These are phyloP conservation scores for Eueides isabella DNA, from an alignment of 1,140 invertebrate genomes.

Conservation along the genomic window DNA sequence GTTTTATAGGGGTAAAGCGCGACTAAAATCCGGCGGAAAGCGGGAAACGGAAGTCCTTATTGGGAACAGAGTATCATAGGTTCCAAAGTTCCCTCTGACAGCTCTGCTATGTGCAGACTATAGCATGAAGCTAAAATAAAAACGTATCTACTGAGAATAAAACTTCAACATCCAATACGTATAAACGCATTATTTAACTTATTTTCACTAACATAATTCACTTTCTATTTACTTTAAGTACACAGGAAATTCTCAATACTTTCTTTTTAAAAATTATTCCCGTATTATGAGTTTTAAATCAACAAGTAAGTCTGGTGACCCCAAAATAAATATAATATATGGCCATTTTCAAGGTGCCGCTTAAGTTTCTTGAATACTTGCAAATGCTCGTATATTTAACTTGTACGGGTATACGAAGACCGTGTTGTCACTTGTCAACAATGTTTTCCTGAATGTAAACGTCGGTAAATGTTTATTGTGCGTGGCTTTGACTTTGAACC, in stretches of 20 bases:
- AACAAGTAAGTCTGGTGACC: constrained; percentile 1
- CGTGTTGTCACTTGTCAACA: constrained; percentile 24
- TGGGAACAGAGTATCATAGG: too few species aligned
- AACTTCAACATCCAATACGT: too few species aligned
- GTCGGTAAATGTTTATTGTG: constrained; percentile 20
- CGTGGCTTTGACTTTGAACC: not conserved
- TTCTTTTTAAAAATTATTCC: constrained; percentile 9
- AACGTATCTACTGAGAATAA: too few species aligned
- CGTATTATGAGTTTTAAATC: constrained; percentile 11
- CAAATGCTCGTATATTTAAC: not conserved
- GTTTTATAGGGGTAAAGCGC: too few species aligned
- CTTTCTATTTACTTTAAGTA: not conserved
- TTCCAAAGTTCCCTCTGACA: too few species aligned
- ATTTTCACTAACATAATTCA: constrained; percentile 2
- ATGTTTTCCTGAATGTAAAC: constrained; percentile 16
- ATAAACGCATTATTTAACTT: not conserved
- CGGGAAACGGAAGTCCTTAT: too few species aligned
- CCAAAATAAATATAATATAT: constrained; percentile 10
- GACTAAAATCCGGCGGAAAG: too few species aligned
- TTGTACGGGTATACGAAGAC: constrained; percentile 19
- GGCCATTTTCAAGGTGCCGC: not conserved
- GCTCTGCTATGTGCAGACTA: too few species aligned
- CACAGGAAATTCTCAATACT: not conserved
- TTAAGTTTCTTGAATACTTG: constrained; percentile 6
- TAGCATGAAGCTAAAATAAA: too few species aligned